Evolutionary conservation across 1,140 invertebrate species (phyloP).

Genomic region (Drosophila elegans): DNA sequence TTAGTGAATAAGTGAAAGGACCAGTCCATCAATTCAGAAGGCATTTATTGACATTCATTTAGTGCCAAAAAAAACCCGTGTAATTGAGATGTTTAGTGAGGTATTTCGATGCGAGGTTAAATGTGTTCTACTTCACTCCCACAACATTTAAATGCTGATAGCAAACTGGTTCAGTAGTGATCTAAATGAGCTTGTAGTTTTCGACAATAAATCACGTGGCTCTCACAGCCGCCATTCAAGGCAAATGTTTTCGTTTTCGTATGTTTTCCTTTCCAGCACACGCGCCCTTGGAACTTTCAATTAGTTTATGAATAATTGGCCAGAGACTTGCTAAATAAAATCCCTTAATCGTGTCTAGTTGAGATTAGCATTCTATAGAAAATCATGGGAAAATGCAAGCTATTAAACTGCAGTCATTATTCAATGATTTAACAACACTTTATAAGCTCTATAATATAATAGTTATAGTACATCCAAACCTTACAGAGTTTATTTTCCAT

Average conservation of each 20-base stretch:
- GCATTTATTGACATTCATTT: constrained; percentile 1
- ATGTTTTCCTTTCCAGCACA: constrained; percentile 46
- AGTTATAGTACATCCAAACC: neutral
- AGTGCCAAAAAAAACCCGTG: constrained; percentile 13
- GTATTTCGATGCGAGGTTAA: constrained; percentile 1
- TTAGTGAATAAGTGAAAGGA: constrained; percentile 3
- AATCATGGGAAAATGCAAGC: neutral
- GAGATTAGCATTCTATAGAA: constrained; percentile 54
- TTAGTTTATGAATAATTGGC: constrained; percentile 49
- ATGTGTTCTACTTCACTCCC: constrained; percentile 22
- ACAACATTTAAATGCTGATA: constrained; percentile 35
- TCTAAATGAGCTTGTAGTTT: constrained; percentile 46
- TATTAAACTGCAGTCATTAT: constrained; percentile 14
- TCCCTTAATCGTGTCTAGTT: constrained; percentile 38
- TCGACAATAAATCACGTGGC: constrained; percentile 50
- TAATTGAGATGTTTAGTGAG: constrained; percentile 14
- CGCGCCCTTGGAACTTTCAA: constrained; percentile 48
- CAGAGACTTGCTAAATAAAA: constrained; percentile 23
- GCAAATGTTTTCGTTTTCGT: constrained; percentile 31
- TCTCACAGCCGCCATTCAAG: constrained; percentile 28
- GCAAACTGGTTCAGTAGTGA: constrained; percentile 51
- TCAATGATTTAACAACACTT: constrained; percentile 3
- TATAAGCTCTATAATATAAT: neutral
- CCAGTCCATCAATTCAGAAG: no score
- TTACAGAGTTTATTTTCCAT: constrained; percentile 7